Evolutionary conservation across 2,888 invertebrate genomes (phyloP).

Genomic region (Pomacea canaliculata): DNA sequence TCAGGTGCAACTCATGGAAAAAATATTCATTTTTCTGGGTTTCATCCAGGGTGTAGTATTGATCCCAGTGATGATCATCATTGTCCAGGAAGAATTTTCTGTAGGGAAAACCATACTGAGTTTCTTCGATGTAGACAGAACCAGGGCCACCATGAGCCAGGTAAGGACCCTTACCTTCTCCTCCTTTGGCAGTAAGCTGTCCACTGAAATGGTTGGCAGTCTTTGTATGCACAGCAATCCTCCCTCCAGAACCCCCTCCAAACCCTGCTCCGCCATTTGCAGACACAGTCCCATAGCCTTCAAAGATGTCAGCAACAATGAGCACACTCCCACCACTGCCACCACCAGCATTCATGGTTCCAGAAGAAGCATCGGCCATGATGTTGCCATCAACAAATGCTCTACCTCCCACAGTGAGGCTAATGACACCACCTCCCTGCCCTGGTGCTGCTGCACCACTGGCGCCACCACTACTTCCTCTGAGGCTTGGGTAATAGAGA

Average conservation of each 20-base stretch:
- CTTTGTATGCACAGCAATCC: constrained; percentile 44
- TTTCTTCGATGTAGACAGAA: constrained; percentile 48
- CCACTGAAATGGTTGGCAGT: constrained; percentile 47
- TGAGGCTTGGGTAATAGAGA: constrained; percentile 37
- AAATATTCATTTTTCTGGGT: constrained; percentile 31
- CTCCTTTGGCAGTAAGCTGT: constrained; percentile 40
- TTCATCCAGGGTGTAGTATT: constrained; percentile 51
- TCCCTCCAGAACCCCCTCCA: constrained; percentile 52
- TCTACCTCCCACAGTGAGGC: constrained; percentile 40
- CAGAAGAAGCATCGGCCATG: constrained; percentile 34
- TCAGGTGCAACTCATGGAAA: constrained; percentile 52
- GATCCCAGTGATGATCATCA: constrained; percentile 45
- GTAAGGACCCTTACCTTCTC: constrained; percentile 33
- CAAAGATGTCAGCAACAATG: constrained; percentile 39
- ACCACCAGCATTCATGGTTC: constrained; percentile 1
- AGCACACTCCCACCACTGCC: constrained; percentile 46
- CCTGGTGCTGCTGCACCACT: constrained; percentile 36
- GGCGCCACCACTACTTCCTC: constrained; percentile 49
- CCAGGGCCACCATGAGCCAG: constrained; percentile 52
- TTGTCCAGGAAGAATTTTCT: constrained; percentile 49
- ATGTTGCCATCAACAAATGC: constrained; percentile 39
- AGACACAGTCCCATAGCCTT: constrained; percentile 49
- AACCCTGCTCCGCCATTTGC: constrained; percentile 46
- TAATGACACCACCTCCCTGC: constrained; percentile 43
- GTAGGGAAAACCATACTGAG: constrained; percentile 40